These are phyloP conservation scores for Australoheros facetus DNA, from an alignment of 2,797 vertebrate species.

Conservation along the genomic window DNA sequence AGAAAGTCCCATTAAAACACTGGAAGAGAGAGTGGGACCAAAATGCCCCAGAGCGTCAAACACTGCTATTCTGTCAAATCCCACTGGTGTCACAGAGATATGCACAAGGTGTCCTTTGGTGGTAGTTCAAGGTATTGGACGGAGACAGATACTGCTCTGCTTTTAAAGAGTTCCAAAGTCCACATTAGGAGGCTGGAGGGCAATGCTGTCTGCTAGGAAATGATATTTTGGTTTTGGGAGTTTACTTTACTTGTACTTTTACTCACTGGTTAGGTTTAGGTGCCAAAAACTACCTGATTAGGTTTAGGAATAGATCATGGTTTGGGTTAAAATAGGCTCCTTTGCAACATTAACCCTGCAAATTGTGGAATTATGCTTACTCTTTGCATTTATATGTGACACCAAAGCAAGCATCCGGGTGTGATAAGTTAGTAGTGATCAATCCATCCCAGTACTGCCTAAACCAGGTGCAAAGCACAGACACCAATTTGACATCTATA, in stretches of 20 bases:
- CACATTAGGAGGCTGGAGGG: background rate
- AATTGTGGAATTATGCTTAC: background rate
- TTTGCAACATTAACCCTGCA: background rate
- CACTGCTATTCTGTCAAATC: slow-evolving; percentile 4
- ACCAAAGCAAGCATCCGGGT: too few species aligned
- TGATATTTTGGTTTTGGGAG: background rate
- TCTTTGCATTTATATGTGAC: too few species aligned
- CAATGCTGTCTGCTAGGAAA: background rate
- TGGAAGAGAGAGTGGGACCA: background rate
- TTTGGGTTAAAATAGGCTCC: background rate
- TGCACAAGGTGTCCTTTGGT: slow-evolving; percentile 1
- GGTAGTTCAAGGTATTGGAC: background rate
- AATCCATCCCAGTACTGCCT: too few species aligned
- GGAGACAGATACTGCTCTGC: background rate
- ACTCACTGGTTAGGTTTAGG: background rate
- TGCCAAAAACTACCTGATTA: background rate
- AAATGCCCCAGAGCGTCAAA: background rate
- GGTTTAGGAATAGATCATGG: background rate
- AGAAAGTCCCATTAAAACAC: slow-evolving; percentile 12
- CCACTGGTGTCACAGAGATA: background rate
- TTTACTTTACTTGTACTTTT: background rate
- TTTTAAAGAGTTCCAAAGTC: background rate
- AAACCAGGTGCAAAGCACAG: too few species aligned
- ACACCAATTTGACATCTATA: too few species aligned
- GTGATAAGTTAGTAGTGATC: too few species aligned